phyloP scores from a whole-genome alignment of 1,140 invertebrate species.

The Drosophila quadrilineata region DNA sequence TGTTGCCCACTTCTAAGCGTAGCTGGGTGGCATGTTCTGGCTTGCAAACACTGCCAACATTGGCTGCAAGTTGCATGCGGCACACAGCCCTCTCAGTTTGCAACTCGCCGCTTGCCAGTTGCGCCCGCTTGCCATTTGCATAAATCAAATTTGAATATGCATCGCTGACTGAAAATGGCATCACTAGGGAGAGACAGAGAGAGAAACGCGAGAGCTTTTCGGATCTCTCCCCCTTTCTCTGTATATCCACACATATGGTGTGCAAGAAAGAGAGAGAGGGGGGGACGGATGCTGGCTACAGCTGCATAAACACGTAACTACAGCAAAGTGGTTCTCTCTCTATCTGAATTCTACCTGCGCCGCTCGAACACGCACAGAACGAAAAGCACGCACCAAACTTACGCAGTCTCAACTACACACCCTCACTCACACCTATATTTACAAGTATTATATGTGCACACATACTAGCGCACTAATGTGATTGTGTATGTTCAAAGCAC shows the following conservation, averaged over 20 bases:
- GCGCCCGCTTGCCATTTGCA: constrained; percentile 70
- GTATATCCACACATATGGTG: no score
- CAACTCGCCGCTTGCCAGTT: constrained; percentile 27
- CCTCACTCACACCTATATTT: constrained; percentile 1
- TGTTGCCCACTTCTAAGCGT: constrained; percentile 41
- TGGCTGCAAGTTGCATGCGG: constrained; percentile 23
- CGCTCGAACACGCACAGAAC: constrained; percentile 54
- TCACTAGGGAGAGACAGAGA: no score
- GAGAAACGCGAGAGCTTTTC: no score
- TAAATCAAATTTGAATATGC: constrained; percentile 79
- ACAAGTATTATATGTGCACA: no score
- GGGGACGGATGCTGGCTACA: no score
- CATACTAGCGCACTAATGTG: constrained; percentile 11
- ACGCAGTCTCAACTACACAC: constrained; percentile 39
- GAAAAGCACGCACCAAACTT: constrained; percentile 63
- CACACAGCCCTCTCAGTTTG: not conserved
- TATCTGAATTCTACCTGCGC: constrained; percentile 13
- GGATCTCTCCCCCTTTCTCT: no score
- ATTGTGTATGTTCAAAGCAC: constrained; percentile 4
- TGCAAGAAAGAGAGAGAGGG: no score
- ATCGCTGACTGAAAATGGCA: constrained; percentile 56
- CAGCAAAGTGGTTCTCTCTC: not conserved
- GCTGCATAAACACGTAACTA: constrained; percentile 33
- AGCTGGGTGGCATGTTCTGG: not conserved
- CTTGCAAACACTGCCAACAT: constrained; percentile 45